phyloP scores from a whole-genome alignment of 2,797 vertebrate species.

The Xyrichtys novacula region DNA sequence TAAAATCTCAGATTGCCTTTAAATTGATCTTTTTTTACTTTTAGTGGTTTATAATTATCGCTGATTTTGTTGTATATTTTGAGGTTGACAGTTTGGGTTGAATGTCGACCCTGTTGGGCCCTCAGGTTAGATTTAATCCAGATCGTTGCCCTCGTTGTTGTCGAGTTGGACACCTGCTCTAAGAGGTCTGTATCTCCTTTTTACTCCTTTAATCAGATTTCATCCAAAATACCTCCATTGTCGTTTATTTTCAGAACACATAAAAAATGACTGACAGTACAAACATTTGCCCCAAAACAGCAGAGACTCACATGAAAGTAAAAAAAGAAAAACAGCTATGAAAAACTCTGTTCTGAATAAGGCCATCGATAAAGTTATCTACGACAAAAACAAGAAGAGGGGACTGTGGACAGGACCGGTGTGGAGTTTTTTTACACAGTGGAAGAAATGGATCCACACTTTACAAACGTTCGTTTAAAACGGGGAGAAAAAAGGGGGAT shows the following conservation, averaged over 20 bases:
- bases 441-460: constrained; percentile 19
- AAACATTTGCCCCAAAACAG: constrained; percentile 67
- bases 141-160: no score
- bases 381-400: constrained; percentile 3
- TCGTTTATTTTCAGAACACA: constrained; percentile 67
- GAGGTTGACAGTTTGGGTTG: no score
- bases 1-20: no score
- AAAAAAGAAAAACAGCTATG: constrained; percentile 35
- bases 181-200: no score
- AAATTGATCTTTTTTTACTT: no score
- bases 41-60: no score
- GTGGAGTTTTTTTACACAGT: constrained; percentile 11
- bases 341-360: constrained; percentile 57
- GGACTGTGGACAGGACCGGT: constrained; percentile 11
- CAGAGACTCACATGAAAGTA: constrained; percentile 41
- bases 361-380: constrained; percentile 64
- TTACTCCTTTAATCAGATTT: no score
- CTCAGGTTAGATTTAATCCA: no score
- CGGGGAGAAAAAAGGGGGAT: background rate
- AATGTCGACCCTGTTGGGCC: no score
- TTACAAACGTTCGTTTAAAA: constrained; percentile 24
- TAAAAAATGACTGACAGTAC: constrained; percentile 63
- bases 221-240: constrained; percentile 53
- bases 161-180: no score
- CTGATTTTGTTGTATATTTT: no score